A percentile compares a stretch with the other conserved stretches of the same genome.
phyloP scores from a whole-genome alignment of 2,888 invertebrate species.

The Oeneis ivallda region DNA sequence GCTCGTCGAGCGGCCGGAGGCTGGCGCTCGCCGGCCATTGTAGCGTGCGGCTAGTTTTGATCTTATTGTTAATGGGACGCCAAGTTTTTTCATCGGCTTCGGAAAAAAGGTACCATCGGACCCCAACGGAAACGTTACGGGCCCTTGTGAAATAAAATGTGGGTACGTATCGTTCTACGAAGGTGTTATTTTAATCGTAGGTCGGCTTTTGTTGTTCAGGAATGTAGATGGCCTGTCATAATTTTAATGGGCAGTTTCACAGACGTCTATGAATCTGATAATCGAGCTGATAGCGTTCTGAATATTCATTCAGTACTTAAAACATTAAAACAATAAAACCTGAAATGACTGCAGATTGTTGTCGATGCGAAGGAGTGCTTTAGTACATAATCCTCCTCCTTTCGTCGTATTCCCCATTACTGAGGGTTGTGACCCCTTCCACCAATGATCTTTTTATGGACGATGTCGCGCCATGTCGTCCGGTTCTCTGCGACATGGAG shows the following conservation, averaged over 20 bases:
- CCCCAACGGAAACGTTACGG: slow-evolving; percentile 81
- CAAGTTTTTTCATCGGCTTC: slow-evolving; percentile 75
- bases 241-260: slow-evolving; percentile 78
- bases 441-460: no score
- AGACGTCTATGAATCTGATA: slow-evolving; percentile 51
- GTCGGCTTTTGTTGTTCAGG: slow-evolving; percentile 77
- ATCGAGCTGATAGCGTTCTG: slow-evolving; percentile 29
- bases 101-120: slow-evolving; percentile 76
- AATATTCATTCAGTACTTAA: slow-evolving; percentile 18
- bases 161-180: slow-evolving; percentile 73
- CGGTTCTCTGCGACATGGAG: no score
- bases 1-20: slow-evolving; percentile 68
- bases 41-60: slow-evolving; percentile 80
- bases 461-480: no score
- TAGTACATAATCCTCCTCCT: no score
- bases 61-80: slow-evolving; percentile 81
- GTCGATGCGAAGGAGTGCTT: no score
- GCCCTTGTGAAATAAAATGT: slow-evolving; percentile 78
- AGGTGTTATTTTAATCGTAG: slow-evolving; percentile 81
- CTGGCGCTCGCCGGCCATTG: slow-evolving; percentile 78
- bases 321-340: neutral
- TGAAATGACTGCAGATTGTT: neutral
- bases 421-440: no score
- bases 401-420: no score
- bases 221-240: slow-evolving; percentile 81